These are phyloP conservation scores for Orcinus orca DNA, from an alignment of 2,113 vertebrate species.

Conservation along the genomic window DNA sequence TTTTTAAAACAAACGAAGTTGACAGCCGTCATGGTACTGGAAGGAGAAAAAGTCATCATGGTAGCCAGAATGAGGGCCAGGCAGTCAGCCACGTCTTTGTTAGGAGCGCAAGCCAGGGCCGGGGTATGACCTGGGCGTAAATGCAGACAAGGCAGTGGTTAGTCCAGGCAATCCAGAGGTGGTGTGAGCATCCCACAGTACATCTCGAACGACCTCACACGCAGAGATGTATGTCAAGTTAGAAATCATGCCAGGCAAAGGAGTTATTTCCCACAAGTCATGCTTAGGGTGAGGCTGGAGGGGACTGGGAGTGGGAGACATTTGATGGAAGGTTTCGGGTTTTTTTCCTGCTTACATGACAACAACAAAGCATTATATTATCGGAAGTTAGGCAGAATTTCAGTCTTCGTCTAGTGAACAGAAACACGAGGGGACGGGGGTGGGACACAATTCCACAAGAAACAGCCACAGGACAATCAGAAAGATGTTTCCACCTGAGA, in stretches of 20 bases:
- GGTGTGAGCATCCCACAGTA: slow-evolving; percentile 74
- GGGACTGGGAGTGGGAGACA: not conserved
- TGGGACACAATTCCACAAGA: slow-evolving; percentile 73
- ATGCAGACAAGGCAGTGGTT: slow-evolving; percentile 87
- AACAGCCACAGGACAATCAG: slow-evolving; percentile 47
- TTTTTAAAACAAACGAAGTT: slow-evolving; percentile 93
- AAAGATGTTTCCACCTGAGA: not conserved
- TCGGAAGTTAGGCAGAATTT: slow-evolving; percentile 72
- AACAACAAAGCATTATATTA: slow-evolving; percentile 68
- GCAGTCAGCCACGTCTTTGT: slow-evolving; percentile 98
- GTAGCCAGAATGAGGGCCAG: slow-evolving; percentile 99
- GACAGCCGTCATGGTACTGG: slow-evolving; percentile 93
- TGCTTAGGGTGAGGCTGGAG: slow-evolving; percentile 69
- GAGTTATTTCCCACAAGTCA: slow-evolving; percentile 74
- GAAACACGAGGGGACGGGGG: slow-evolving; percentile 73
- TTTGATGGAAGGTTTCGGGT: not conserved
- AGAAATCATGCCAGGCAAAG: slow-evolving; percentile 78
- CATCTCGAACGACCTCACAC: slow-evolving; percentile 71
- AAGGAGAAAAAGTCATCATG: slow-evolving; percentile 99
- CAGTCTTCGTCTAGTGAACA: slow-evolving; percentile 77
- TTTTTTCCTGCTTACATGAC: slow-evolving; percentile 41
- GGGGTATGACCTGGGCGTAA: slow-evolving; percentile 97
- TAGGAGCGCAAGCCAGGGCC: slow-evolving; percentile 98
- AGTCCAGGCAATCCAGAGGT: slow-evolving; percentile 73
- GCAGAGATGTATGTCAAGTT: slow-evolving; percentile 78